phyloP scores from a whole-genome alignment of 2,888 invertebrate species.

The Andrena fulva region DNA sequence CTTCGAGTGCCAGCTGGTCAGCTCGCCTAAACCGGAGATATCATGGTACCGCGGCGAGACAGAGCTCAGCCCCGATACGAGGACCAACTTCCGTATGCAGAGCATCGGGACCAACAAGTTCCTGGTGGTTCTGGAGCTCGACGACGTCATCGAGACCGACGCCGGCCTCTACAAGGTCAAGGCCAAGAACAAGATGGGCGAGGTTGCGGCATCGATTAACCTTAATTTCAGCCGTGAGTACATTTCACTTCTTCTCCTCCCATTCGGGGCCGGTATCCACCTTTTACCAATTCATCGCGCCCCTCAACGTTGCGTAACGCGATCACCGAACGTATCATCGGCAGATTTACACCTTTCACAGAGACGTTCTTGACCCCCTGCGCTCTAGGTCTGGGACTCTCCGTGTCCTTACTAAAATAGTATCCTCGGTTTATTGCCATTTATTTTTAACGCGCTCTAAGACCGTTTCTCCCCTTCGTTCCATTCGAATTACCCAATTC shows the following conservation, averaged over 20 bases:
- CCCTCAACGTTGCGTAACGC: background rate
- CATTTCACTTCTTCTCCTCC: constrained; percentile 17
- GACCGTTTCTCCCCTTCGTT: background rate
- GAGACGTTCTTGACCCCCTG: constrained; percentile 40
- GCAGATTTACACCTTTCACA: background rate
- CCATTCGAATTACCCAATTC: background rate
- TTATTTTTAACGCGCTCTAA: background rate
- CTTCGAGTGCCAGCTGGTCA: constrained; percentile 96
- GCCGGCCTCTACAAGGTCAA: constrained; percentile 98
- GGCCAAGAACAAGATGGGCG: constrained; percentile 98
- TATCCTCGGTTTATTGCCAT: background rate
- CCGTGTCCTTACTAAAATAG: background rate
- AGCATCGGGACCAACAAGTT: constrained; percentile 94
- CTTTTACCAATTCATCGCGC: background rate
- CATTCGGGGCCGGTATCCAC: background rate
- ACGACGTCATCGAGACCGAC: constrained; percentile 98
- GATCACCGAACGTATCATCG: background rate
- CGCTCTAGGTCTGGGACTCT: constrained; percentile 13
- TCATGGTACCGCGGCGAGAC: constrained; percentile 96
- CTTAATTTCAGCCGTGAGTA: constrained; percentile 99
- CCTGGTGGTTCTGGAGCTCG: constrained; percentile 95
- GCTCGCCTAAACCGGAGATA: constrained; percentile 95
- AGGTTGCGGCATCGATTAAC: constrained; percentile 98
- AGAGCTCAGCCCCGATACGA: constrained; percentile 92
- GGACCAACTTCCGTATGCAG: constrained; percentile 95